These are phyloP conservation scores for Zaprionus tsacasi DNA, from an alignment of 1,140 invertebrate species.

Conservation along the genomic window DNA sequence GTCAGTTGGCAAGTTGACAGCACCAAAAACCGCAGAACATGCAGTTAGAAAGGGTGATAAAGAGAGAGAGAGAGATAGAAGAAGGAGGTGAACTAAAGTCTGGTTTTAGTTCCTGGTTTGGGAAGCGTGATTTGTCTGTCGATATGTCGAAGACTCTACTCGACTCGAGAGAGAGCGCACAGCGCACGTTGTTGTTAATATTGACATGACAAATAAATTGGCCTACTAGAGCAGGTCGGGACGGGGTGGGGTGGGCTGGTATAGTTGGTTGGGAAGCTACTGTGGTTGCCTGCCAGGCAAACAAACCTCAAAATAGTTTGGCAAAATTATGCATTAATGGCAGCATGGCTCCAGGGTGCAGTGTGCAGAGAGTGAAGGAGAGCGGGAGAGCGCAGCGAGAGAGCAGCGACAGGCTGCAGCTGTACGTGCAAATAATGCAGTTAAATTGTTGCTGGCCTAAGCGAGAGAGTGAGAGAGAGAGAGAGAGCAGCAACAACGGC, in stretches of 20 bases:
- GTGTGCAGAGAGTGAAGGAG: not conserved
- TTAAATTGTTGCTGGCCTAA: conserved; percentile 59
- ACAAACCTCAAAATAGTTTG: conserved; percentile 83
- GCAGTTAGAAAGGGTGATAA: conserved; percentile 1
- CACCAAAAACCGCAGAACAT: conserved; percentile 67
- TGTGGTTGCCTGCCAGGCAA: conserved; percentile 67
- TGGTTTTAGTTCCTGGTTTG: conserved; percentile 49
- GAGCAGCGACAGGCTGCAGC: conserved; percentile 12
- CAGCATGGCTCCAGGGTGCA: conserved; percentile 31
- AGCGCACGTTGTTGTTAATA: conserved; percentile 66
- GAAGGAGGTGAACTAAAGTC: conserved; percentile 6
- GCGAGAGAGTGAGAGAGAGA: conserved; percentile 9
- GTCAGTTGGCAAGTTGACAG: conserved; percentile 71
- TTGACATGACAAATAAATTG: conserved; percentile 83
- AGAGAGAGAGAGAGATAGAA: not conserved
- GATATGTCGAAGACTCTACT: conserved; percentile 31
- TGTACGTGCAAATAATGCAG: conserved; percentile 76
- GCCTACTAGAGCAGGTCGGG: conserved; percentile 37
- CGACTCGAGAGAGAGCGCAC: conserved; percentile 8
- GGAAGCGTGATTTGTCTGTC: conserved; percentile 19
- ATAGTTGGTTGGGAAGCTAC: conserved; percentile 42
- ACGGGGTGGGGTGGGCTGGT: not conserved
- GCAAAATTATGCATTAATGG: conserved; percentile 83
- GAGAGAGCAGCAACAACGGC: not conserved
- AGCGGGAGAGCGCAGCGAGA: no score